phyloP scores from a whole-genome alignment of 2,888 invertebrate species.

The Chrysolina haemoptera region DNA sequence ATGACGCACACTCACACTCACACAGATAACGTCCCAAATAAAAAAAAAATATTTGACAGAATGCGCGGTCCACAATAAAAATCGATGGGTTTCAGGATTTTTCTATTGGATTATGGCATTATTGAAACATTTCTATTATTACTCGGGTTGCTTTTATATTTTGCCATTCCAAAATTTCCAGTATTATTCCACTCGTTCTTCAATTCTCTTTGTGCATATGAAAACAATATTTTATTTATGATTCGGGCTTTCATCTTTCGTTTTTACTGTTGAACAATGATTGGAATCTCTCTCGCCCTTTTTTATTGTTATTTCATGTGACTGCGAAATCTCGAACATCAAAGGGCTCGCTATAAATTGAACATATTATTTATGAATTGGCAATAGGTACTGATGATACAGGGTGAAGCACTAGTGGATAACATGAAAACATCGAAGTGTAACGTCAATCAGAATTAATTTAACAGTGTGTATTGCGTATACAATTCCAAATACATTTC shows the following conservation, averaged over 20 bases:
- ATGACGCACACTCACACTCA: no score
- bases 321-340: constrained; percentile 22
- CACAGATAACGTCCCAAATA: no score
- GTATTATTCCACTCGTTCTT: constrained; percentile 18
- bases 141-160: not conserved
- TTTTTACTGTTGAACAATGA: constrained; percentile 30
- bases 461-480: no score
- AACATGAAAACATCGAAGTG: no score
- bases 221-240: constrained; percentile 32
- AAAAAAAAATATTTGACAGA: no score
- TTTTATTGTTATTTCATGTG: constrained; percentile 48
- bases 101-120: no score
- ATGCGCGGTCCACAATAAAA: no score
- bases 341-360: constrained; percentile 19
- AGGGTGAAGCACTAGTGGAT: not conserved
- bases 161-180: not conserved
- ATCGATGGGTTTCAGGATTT: no score
- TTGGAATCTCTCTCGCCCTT: constrained; percentile 48
- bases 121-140: not conserved
- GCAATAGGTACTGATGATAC: not conserved
- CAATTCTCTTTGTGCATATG: constrained; percentile 31
- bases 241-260: constrained; percentile 23
- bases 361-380: constrained; percentile 12
- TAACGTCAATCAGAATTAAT: no score
- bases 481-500: no score